Evolutionary conservation across 2,113 vertebrate species (phyloP).

Genomic region (Platichthys stellatus): DNA sequence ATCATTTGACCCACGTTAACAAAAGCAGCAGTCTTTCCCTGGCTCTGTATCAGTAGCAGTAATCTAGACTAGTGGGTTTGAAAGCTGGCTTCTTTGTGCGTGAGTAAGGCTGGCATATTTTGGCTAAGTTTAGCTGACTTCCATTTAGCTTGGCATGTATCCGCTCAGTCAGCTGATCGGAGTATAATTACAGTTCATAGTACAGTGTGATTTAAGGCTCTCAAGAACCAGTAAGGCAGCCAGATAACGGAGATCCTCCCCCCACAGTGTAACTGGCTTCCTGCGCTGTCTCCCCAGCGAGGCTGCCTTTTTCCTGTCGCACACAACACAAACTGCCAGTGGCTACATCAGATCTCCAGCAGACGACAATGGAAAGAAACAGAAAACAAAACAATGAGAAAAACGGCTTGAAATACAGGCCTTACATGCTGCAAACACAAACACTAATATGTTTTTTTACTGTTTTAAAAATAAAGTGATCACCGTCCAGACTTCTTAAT

Average conservation of each 20-base stretch:
- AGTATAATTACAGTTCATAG: constrained; percentile 21
- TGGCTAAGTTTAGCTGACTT: constrained; percentile 38
- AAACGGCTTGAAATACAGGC: background rate
- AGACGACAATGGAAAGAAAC: constrained; percentile 9
- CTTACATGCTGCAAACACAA: background rate
- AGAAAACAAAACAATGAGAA: background rate
- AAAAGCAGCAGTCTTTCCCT: background rate
- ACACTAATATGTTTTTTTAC: background rate
- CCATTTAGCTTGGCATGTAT: constrained; percentile 28
- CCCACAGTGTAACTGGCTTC: constrained; percentile 48
- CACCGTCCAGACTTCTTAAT: too few species aligned
- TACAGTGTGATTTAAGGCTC: constrained; percentile 14
- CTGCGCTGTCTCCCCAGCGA: constrained; percentile 42
- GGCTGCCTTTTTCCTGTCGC: constrained; percentile 55
- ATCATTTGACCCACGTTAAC: constrained; percentile 19
- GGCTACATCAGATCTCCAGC: constrained; percentile 20
- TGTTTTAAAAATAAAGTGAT: background rate
- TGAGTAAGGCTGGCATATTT: constrained; percentile 29
- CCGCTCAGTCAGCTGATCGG: constrained; percentile 26
- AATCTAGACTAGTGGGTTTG: constrained; percentile 11
- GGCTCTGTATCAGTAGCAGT: constrained; percentile 1
- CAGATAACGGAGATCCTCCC: background rate
- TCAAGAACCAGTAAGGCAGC: constrained; percentile 1
- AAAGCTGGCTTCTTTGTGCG: constrained; percentile 14
- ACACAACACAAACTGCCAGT: constrained; percentile 31